Conservation (phyloP, 2,888 invertebrate species). For the Eupithecia inturbata region DNA sequence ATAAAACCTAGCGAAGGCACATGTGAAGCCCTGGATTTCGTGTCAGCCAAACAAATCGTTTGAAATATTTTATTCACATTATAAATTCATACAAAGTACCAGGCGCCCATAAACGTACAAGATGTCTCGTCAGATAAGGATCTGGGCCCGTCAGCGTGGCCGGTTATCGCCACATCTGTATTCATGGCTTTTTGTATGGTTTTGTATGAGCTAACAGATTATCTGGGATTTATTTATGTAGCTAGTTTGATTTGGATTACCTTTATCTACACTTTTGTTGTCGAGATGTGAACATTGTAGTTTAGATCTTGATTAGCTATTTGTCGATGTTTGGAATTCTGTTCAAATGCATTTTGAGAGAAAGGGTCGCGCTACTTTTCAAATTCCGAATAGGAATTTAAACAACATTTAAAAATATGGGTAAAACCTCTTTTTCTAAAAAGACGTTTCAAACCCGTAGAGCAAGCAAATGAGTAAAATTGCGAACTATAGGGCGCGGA, state of each 20-base stretch:
- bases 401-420: too few relatives aligned
- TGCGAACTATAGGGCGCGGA: too few relatives aligned
- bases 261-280: slow-evolving; percentile 31
- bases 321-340: slow-evolving; percentile 2
- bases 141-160: slow-evolving; percentile 45
- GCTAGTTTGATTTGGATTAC: slow-evolving; percentile 39
- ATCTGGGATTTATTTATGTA: slow-evolving; percentile 40
- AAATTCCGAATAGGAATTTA: background rate
- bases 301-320: slow-evolving; percentile 12
- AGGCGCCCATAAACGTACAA: slow-evolving; percentile 76
- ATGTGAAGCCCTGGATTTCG: background rate
- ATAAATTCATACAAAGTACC: slow-evolving; percentile 77
- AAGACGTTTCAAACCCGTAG: too few relatives aligned
- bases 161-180: slow-evolving; percentile 43
- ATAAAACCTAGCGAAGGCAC: background rate
- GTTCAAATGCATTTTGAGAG: background rate
- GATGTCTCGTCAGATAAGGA: slow-evolving; percentile 51
- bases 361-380: background rate
- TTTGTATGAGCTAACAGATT: slow-evolving; percentile 38
- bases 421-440: too few relatives aligned
- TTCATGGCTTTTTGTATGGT: slow-evolving; percentile 38
- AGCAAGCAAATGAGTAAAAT: too few relatives aligned
- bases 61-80: slow-evolving; percentile 52
- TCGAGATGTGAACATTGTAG: slow-evolving; percentile 12
- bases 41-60: slow-evolving; percentile 29